These are phyloP conservation scores for Heliothis virescens DNA, from an alignment of 1,140 invertebrate species.

Conservation along the genomic window DNA sequence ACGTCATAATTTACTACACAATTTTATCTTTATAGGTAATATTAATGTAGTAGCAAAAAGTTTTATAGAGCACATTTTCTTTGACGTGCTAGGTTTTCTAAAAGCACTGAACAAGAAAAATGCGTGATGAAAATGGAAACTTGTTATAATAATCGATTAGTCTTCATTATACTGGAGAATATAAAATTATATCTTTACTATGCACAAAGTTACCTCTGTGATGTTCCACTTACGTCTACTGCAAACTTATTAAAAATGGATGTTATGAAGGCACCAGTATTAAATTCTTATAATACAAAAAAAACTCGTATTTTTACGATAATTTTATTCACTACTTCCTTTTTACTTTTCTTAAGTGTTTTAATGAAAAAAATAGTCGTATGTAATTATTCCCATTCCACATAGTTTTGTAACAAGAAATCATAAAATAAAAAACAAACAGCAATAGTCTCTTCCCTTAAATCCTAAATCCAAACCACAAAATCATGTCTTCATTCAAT, in stretches of 20 bases:
- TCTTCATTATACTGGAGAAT: constrained; percentile 57
- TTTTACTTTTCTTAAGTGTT: too few relatives aligned
- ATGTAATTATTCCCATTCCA: too few relatives aligned
- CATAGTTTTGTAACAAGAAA: too few relatives aligned
- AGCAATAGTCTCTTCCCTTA: neutral
- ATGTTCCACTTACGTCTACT: constrained; percentile 12
- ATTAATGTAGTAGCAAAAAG: neutral
- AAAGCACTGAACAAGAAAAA: constrained; percentile 50
- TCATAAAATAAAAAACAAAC: neutral
- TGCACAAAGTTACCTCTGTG: constrained; percentile 48
- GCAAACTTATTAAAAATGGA: neutral
- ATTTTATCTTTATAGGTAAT: too few relatives aligned
- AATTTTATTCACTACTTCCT: too few relatives aligned
- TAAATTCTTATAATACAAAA: too few relatives aligned
- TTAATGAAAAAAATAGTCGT: too few relatives aligned
- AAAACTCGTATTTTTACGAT: too few relatives aligned
- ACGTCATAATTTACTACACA: too few relatives aligned
- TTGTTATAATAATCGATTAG: constrained; percentile 53
- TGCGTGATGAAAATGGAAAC: constrained; percentile 46
- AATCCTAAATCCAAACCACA: neutral
- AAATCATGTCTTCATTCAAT: constrained; percentile 37
- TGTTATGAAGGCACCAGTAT: too few relatives aligned
- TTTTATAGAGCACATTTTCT: neutral
- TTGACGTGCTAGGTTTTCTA: constrained; percentile 15
- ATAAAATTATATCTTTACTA: constrained; percentile 58